Percentiles rank a stretch among this genome's conserved stretches.
Evolutionary conservation across 2,888 invertebrate species (phyloP).

Genomic region (Timema cristinae): DNA sequence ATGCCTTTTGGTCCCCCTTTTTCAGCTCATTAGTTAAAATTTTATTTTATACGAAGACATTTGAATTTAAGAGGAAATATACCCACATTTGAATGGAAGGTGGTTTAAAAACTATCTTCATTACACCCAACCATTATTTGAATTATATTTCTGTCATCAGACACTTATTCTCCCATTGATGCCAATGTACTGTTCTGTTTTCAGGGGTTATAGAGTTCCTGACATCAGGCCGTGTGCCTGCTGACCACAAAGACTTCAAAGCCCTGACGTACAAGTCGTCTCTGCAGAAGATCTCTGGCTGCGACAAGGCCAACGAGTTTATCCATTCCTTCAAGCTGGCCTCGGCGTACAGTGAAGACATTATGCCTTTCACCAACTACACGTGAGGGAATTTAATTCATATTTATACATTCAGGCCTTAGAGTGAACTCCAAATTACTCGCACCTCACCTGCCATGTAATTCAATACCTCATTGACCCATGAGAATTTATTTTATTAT

Average conservation of each 20-base stretch:
- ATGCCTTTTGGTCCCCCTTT: no score
- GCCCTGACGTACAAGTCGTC: slow-evolving; percentile 89
- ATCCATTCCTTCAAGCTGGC: slow-evolving; percentile 95
- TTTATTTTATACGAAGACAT: no score
- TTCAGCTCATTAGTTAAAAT: no score
- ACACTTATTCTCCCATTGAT: not conserved
- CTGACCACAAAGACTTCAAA: slow-evolving; percentile 95
- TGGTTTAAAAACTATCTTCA: no score
- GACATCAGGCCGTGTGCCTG: slow-evolving; percentile 81
- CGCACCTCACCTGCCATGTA: not conserved
- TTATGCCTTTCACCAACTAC: slow-evolving; percentile 98
- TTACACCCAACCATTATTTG: no score
- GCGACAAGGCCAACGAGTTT: slow-evolving; percentile 82
- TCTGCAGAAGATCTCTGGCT: slow-evolving; percentile 82
- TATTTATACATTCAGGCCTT: no score
- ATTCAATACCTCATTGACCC: slow-evolving; percentile 28
- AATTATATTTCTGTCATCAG: no score
- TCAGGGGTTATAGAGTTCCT: slow-evolving; percentile 94
- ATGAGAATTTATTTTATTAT: slow-evolving; percentile 13
- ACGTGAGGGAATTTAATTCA: slow-evolving; percentile 62
- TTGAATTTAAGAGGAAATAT: no score
- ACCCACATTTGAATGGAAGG: no score
- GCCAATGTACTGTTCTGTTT: slow-evolving; percentile 12
- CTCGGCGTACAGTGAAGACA: slow-evolving; percentile 90
- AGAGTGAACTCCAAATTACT: no score